These are phyloP conservation scores for Gasterosteus aculeatus DNA, from an alignment of 2,113 vertebrate genomes.

Conservation along the genomic window DNA sequence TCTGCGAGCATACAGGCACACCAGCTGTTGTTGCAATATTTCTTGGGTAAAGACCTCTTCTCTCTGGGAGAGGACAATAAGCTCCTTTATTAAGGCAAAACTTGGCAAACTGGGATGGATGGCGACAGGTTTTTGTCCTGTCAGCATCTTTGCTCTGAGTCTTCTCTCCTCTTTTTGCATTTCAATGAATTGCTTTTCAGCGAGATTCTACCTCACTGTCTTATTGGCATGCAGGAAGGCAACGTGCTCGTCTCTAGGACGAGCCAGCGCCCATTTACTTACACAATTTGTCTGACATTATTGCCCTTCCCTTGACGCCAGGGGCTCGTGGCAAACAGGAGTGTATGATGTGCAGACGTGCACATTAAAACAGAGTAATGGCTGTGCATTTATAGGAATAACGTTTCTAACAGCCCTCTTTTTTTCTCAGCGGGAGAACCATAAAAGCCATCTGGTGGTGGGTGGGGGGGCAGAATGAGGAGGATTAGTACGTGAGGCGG, in stretches of 20 bases:
- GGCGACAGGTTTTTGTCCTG: constrained; percentile 69
- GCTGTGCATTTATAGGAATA: constrained; percentile 71
- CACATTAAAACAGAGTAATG: constrained; percentile 74
- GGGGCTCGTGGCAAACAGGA: constrained; percentile 60
- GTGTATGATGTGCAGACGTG: constrained; percentile 60
- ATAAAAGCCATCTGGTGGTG: constrained; percentile 73
- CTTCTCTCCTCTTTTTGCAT: constrained; percentile 65
- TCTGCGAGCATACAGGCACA: constrained; percentile 21
- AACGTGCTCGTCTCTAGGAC: constrained; percentile 53
- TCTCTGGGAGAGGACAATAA: constrained; percentile 49
- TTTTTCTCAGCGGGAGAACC: constrained; percentile 67
- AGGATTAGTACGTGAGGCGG: constrained; percentile 41
- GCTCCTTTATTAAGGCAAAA: constrained; percentile 59
- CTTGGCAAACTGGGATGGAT: constrained; percentile 77
- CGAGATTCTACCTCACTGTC: constrained; percentile 63
- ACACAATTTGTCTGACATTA: constrained; percentile 76
- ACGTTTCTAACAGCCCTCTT: constrained; percentile 69
- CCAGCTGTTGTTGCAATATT: constrained; percentile 54
- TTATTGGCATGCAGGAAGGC: constrained; percentile 74
- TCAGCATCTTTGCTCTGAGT: constrained; percentile 76
- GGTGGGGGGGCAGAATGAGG: constrained; percentile 18
- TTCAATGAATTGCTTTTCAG: constrained; percentile 78
- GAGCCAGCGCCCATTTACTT: constrained; percentile 65
- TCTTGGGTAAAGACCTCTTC: constrained; percentile 44
- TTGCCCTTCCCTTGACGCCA: constrained; percentile 70